Evolutionary conservation across 2,888 invertebrate genomes (phyloP), one percentile per base, ranked within the genome.

Genomic region (Rhodophaea formosa): DNA sequence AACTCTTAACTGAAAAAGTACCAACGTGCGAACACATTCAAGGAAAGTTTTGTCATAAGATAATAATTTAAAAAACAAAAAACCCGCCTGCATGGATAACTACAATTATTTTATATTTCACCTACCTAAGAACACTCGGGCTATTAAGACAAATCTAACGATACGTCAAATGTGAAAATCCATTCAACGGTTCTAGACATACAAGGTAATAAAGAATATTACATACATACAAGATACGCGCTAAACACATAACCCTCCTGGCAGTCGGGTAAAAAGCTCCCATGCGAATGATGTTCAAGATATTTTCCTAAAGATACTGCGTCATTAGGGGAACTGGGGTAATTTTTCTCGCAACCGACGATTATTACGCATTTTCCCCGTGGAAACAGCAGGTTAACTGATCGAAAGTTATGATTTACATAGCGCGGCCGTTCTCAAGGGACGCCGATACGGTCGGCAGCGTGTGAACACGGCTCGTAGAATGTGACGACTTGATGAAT

Each of bases 321-420:
- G 23, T 23, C 23, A 23, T 8, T 23, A 15, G n/a, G 7, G 39
- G 46, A 46, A 55, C 49, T 32, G 32, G 39, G 35, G 51, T 16
- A 35, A 51, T 35, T 35, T 51, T 49, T 32, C 35, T 35, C 35
- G 32, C 35, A 51, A 32, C 51, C n/a, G 23, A 55, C 35, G 17
- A 32, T 45, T 7, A 45, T 55, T 45, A 45, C 17, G 54, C 35
- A 45, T 55, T 55, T 55, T 30, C 45, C 44, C 43, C 16, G 30
- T 44, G 16, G 54, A 45, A 55, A 55, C 49, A 35, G 8, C 3
- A 8, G 1, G 35, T 51, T 44, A 51, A 42, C 59, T 57, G 67
- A 67, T 69, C 59, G 67, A 65, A 66, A 64, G 66, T 60, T 58
- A 56, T 64, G 67, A 65, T 64, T 65, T 61, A 59, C 62, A 61